phyloP scores from a whole-genome alignment of 2,797 vertebrate genomes.

The Mormyrops attenuatus region DNA sequence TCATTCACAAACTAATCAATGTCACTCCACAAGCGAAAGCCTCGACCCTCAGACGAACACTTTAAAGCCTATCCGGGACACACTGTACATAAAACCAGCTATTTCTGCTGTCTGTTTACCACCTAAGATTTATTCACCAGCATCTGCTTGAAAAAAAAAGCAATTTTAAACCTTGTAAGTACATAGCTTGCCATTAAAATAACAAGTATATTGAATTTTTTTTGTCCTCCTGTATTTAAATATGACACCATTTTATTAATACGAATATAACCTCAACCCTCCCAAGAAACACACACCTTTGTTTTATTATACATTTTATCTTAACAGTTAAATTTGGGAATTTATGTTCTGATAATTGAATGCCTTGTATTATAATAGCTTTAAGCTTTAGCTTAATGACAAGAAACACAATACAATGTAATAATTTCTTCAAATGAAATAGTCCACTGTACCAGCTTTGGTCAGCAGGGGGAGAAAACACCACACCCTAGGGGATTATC shows the following conservation, averaged over 20 bases:
- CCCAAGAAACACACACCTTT: not conserved
- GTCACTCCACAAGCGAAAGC: not conserved
- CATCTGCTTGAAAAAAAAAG: not conserved
- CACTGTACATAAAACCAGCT: not conserved
- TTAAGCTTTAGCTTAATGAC: too few species aligned
- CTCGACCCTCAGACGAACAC: not conserved
- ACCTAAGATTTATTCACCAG: not conserved
- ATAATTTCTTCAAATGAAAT: not conserved
- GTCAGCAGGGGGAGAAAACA: slow-evolving; percentile 59
- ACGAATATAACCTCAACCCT: not conserved
- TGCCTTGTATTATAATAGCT: not conserved
- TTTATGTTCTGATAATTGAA: not conserved
- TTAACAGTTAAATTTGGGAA: not conserved
- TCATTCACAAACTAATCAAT: slow-evolving; percentile 13
- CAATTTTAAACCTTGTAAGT: not conserved
- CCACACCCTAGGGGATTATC: slow-evolving; percentile 46
- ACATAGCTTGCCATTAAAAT: not conserved
- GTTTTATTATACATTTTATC: not conserved
- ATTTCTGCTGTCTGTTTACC: not conserved
- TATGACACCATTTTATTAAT: not conserved
- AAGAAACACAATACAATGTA: not conserved
- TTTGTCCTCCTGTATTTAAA: not conserved
- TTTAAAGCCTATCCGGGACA: not conserved
- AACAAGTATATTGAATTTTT: not conserved
- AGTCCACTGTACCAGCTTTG: slow-evolving; percentile 35